Percentiles rank a stretch among this genome's conserved stretches.
Conservation (phyloP, 2,113 vertebrate species). For the Eulemur macaco region DNA sequence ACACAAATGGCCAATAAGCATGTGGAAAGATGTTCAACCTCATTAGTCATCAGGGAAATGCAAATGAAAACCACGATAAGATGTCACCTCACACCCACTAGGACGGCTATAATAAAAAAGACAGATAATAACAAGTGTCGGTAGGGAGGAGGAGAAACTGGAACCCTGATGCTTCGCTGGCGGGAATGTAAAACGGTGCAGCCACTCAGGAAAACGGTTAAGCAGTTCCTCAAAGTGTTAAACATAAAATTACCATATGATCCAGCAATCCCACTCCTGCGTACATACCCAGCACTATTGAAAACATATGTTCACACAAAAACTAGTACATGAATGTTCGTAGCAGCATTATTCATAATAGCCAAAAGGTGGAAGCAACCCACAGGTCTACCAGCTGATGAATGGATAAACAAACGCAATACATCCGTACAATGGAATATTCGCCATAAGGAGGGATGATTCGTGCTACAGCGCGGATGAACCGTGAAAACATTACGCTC, state of each 20-base stretch:
- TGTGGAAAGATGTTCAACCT: background rate
- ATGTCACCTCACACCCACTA: background rate
- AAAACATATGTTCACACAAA: background rate
- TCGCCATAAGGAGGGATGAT: background rate
- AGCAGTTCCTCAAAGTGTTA: background rate
- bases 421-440: rapidly evolving
- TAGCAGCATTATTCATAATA: rapidly evolving
- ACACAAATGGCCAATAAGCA: background rate
- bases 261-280: background rate
- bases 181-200: rapidly evolving
- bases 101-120: background rate
- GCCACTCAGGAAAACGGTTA: background rate
- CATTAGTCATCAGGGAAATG: background rate
- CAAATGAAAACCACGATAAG: background rate
- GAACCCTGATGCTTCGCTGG: background rate
- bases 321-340: rapidly evolving
- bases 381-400: rapidly evolving
- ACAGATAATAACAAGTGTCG: background rate
- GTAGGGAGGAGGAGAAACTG: background rate
- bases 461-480: rapidly evolving
- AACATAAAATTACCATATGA: background rate
- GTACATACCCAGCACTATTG: rapidly evolving
- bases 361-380: background rate
- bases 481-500: rapidly evolving
- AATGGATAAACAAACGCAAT: background rate